phyloP scores from a whole-genome alignment of 2,113 vertebrate genomes.

The Microtus richardsoni region DNA sequence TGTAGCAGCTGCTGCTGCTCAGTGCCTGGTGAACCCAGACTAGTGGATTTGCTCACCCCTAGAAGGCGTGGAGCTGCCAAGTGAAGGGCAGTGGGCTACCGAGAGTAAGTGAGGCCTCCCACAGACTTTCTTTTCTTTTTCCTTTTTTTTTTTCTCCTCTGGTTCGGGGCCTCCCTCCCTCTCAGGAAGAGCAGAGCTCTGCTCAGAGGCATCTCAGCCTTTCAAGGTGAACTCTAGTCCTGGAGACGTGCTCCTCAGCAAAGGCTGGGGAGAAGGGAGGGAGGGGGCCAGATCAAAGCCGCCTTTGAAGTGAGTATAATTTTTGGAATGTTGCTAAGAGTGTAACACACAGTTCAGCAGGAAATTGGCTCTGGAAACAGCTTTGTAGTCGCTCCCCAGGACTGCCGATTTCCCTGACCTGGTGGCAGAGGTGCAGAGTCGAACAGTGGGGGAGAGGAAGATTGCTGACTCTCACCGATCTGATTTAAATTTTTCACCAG shows the following conservation, averaged over 20 bases:
- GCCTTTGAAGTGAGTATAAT: conserved; percentile 72
- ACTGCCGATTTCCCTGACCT: conserved; percentile 70
- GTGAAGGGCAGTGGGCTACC: conserved; percentile 52
- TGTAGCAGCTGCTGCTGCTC: rapidly evolving
- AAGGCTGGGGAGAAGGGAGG: conserved; percentile 56
- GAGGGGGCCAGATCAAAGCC: conserved; percentile 60
- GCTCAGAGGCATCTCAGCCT: conserved; percentile 62
- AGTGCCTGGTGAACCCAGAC: neutral
- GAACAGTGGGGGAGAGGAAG: conserved; percentile 61
- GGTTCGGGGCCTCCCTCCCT: conserved; percentile 6
- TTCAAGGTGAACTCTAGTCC: conserved; percentile 69
- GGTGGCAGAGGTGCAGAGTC: conserved; percentile 52
- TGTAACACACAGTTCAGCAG: conserved; percentile 51
- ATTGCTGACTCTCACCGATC: conserved; percentile 63
- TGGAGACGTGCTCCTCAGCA: neutral
- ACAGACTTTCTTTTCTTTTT: neutral
- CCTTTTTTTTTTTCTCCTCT: neutral
- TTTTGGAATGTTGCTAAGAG: conserved; percentile 75
- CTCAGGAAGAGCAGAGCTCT: conserved; percentile 58
- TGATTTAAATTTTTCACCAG: conserved; percentile 49
- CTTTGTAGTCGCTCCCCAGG: conserved; percentile 71
- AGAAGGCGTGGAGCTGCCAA: conserved; percentile 6
- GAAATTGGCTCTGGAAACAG: conserved; percentile 73
- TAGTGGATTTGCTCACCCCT: neutral
- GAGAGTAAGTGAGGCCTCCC: conserved; percentile 64